Evolutionary conservation across 1,140 invertebrate species (phyloP).

Genomic region (Whitmania pigra): DNA sequence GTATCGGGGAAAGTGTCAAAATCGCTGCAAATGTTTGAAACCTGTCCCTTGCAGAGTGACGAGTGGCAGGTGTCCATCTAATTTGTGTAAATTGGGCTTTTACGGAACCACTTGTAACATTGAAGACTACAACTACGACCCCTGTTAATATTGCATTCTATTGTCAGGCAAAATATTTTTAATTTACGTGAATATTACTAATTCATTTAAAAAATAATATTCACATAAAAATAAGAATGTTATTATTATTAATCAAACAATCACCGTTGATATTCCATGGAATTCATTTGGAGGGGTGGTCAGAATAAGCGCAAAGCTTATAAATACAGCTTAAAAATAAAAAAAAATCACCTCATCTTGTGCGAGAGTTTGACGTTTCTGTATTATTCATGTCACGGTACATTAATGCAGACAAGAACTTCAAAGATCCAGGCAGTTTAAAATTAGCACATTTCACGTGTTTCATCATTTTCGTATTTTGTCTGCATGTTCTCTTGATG

Average conservation of each 20-base stretch:
- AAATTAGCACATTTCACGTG: slow-evolving; percentile 4
- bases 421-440: neutral
- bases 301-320: too few species aligned
- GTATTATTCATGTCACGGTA: neutral
- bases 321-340: too few species aligned
- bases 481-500: neutral
- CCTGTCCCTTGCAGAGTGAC: neutral
- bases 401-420: slow-evolving; percentile 1
- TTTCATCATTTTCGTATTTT: neutral
- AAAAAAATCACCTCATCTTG: too few species aligned
- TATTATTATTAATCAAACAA: neutral
- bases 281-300: too few species aligned
- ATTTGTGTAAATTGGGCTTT: neutral
- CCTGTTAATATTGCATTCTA: neutral
- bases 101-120: neutral
- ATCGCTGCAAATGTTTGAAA: neutral
- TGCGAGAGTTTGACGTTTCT: too few species aligned
- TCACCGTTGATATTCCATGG: too few species aligned
- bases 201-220: neutral
- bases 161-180: neutral
- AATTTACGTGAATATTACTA: neutral
- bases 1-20: slow-evolving; percentile 5
- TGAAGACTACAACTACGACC: neutral
- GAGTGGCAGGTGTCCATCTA: slow-evolving; percentile 5
- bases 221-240: neutral